Conservation (phyloP, 1,140 invertebrate species). For the Drosophila sp. region DNA sequence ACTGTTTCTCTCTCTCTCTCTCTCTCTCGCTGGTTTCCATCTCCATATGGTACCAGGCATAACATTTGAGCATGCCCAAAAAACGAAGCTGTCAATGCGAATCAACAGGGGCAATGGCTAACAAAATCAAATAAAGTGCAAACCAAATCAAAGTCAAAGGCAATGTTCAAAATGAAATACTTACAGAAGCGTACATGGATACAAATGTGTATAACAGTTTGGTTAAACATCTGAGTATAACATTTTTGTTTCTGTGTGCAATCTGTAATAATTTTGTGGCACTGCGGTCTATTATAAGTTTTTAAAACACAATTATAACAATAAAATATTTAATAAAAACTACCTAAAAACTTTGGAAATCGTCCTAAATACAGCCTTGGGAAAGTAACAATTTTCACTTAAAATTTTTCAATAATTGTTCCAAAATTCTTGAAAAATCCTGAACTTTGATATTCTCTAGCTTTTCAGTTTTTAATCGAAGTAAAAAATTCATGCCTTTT, state of each 20-base stretch:
- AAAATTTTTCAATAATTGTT: too few species aligned
- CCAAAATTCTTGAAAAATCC: too few species aligned
- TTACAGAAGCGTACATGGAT: not conserved
- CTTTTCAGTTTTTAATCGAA: too few species aligned
- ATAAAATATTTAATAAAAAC: too few species aligned
- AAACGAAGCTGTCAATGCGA: conserved; percentile 39
- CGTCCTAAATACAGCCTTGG: too few species aligned
- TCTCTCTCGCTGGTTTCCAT: not conserved
- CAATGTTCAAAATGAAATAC: not conserved
- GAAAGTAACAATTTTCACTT: too few species aligned
- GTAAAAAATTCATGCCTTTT: too few species aligned
- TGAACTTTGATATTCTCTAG: too few species aligned
- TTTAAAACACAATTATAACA: too few species aligned
- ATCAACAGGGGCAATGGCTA: conserved; percentile 40
- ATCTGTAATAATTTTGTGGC: too few species aligned
- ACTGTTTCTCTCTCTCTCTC: conserved; percentile 1
- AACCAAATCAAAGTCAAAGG: conserved; percentile 41
- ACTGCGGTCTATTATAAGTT: too few species aligned
- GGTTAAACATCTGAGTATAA: not conserved
- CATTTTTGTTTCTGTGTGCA: not conserved
- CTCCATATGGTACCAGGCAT: not conserved
- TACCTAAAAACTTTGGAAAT: too few species aligned
- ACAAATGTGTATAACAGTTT: not conserved
- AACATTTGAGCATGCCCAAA: conserved; percentile 19
- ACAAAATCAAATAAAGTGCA: conserved; percentile 63